These are phyloP conservation scores for Cydia pomonella DNA, from an alignment of 1,140 invertebrate genomes.

Conservation along the genomic window DNA sequence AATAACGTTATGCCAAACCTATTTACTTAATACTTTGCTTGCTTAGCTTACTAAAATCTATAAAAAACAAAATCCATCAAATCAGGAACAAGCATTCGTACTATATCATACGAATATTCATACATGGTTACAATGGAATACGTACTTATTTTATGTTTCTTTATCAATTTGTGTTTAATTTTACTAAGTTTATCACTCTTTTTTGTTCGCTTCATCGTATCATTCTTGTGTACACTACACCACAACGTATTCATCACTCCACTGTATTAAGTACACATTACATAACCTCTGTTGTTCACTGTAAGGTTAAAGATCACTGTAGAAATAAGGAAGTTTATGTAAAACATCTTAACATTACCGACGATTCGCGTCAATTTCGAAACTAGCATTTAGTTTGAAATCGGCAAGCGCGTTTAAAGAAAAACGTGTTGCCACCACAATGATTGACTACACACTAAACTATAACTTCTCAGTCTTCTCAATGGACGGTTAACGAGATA, in stretches of 20 bases:
- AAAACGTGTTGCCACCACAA: constrained; percentile 48
- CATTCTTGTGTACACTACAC: constrained; percentile 40
- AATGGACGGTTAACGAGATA: constrained; percentile 46
- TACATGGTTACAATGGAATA: constrained; percentile 41
- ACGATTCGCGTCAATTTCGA: constrained; percentile 9
- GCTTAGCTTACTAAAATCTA: too few relatives aligned
- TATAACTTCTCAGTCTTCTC: constrained; percentile 41
- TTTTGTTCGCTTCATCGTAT: constrained; percentile 63
- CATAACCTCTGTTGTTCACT: constrained; percentile 23
- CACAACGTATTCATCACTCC: constrained; percentile 46
- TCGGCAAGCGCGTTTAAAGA: constrained; percentile 4
- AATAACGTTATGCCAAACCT: too few relatives aligned
- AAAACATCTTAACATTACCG: constrained; percentile 31
- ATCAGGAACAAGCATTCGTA: background rate
- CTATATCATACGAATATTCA: constrained; percentile 5
- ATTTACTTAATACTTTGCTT: too few relatives aligned
- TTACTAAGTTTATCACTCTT: constrained; percentile 67
- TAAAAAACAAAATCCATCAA: too few relatives aligned
- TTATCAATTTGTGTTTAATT: constrained; percentile 70
- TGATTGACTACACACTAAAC: constrained; percentile 51
- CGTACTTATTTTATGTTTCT: constrained; percentile 66
- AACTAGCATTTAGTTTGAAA: constrained; percentile 14
- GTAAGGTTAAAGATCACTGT: constrained; percentile 25
- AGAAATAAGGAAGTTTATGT: constrained; percentile 31
- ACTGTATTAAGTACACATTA: constrained; percentile 37